Evolutionary conservation across 2,113 vertebrate genomes (phyloP), one percentile per base, ranked within the genome.

Genomic region (Dermatemys mawii): DNA sequence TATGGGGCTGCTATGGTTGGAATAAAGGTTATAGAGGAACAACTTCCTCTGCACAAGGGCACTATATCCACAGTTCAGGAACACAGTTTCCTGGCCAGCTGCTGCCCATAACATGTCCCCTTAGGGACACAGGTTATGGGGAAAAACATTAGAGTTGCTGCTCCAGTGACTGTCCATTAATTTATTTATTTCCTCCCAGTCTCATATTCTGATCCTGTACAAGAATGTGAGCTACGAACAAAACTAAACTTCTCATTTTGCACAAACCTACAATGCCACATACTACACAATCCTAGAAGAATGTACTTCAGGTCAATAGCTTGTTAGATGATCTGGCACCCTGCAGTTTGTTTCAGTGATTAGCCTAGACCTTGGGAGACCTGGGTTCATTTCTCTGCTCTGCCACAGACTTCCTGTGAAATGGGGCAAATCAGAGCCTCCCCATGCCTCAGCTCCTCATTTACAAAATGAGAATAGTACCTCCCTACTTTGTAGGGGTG

Each of bases 11-110:
- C 5, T 32, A 79, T 51, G 6, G 48, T n/a, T 35, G 48, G 19
- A 79, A 10, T 19, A 44, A 22, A 29, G 41, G 44, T 41, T 0
- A 3, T 5, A 9, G 2, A 11, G 1, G 79, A 83, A 3, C 38
- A 16, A 44, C 5, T 44, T 22, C 41, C 63, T 70, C 16, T 46
- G 73, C 11, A 76, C 22, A 76, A 13, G 24, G 26, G 24, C 41
- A 46, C 24, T 46, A 76, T 24, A 75, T 26, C 38, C 21, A 44
- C 35, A 70, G 19, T 22, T 70, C 21, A 70, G 8, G n/a, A 70
- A 70, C 8, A 22, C 8, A 22, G 16, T 67, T 38, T 70, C n/a
- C n/a, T 70, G n/a, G n/a, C 63, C n/a, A 38, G 38, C 63, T n/a
- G 60, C 60, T 67, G 60, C 32, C 60, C 8, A 9, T 19, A 67